phyloP scores from a whole-genome alignment of 2,888 invertebrate species.

The Iselma pallidipennis region DNA sequence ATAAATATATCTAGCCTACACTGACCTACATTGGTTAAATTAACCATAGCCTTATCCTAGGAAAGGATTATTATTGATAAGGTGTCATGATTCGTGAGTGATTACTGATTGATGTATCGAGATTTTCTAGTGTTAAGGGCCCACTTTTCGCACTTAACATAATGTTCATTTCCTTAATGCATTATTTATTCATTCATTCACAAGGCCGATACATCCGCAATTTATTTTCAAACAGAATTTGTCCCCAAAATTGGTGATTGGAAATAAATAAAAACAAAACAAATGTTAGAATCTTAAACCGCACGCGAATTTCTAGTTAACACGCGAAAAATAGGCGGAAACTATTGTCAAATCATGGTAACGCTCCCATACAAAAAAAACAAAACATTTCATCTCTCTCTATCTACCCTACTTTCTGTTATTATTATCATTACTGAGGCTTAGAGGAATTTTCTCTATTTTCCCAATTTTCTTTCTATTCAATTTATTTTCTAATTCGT shows the following conservation, averaged over 20 bases:
- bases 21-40: neutral
- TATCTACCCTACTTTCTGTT: neutral
- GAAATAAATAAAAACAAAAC: neutral
- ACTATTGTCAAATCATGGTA: neutral
- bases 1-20: neutral
- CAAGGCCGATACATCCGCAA: neutral
- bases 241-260: neutral
- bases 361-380: neutral
- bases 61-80: constrained; percentile 24
- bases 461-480: neutral
- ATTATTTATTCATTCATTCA: constrained; percentile 20
- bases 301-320: constrained; percentile 4
- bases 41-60: neutral
- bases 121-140: constrained; percentile 17
- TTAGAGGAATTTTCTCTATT: neutral
- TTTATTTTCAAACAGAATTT: neutral
- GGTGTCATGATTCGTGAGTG: constrained; percentile 30
- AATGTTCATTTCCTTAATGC: constrained; percentile 32
- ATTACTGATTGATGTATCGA: constrained; percentile 28
- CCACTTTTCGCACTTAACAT: constrained; percentile 25
- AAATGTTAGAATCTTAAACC: neutral
- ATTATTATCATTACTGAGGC: neutral
- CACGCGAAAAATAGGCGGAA: constrained; percentile 12
- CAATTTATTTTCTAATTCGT: neutral
- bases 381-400: no score